Percentiles rank a stretch among this genome's conserved stretches.
Evolutionary conservation across 2,797 vertebrate genomes (phyloP).

Genomic region (Dryobates pubescens): DNA sequence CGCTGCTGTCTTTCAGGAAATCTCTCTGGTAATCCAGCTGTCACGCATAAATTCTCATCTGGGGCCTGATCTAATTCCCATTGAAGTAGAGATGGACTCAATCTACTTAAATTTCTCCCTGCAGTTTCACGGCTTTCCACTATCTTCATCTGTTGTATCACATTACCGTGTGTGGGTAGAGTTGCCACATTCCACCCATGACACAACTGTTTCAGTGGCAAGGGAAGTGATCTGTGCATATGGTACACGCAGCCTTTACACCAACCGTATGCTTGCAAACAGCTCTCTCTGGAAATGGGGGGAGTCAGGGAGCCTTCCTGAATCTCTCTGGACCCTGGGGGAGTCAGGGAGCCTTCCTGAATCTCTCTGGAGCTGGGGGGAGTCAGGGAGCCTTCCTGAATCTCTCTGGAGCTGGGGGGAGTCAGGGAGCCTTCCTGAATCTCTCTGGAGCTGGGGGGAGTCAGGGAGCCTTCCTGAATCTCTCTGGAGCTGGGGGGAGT

Average conservation of each 20-base stretch:
- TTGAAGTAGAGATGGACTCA: constrained; percentile 52
- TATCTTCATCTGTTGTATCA: constrained; percentile 68
- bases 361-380: too few relatives aligned
- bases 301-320: too few relatives aligned
- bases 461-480: too few relatives aligned
- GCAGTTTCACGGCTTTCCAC: constrained; percentile 64
- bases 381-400: too few relatives aligned
- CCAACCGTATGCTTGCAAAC: constrained; percentile 59
- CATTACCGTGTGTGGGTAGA: constrained; percentile 68
- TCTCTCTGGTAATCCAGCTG: constrained; percentile 67
- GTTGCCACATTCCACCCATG: constrained; percentile 71
- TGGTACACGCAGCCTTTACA: constrained; percentile 52
- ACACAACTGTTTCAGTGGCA: constrained; percentile 68
- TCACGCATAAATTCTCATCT: constrained; percentile 54
- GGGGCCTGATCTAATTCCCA: constrained; percentile 56
- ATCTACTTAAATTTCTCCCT: constrained; percentile 67
- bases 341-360: too few relatives aligned
- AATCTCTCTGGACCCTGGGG: too few relatives aligned
- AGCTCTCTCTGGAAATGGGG: not conserved
- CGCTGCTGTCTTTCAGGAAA: constrained; percentile 58
- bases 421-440: too few relatives aligned
- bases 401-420: too few relatives aligned
- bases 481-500: too few relatives aligned
- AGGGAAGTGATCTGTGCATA: constrained; percentile 60
- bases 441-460: too few relatives aligned